Evolutionary conservation across 2,113 vertebrate genomes (phyloP), one percentile per base, ranked within the genome.

Genomic region (Orycteropus afer): DNA sequence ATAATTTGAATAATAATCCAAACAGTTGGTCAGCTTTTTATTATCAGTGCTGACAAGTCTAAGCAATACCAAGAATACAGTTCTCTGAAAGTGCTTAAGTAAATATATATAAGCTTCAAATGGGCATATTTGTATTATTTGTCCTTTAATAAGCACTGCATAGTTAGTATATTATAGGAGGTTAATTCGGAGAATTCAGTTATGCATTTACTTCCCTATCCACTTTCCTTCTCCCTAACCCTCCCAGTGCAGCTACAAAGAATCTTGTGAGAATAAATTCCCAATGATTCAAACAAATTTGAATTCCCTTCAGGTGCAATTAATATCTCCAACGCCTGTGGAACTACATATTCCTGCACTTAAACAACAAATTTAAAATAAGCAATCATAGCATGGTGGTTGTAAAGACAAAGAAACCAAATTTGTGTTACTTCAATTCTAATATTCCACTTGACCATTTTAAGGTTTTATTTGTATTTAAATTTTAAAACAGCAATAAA

Each of bases 401-500:
- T 94, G 88, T 69, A 63, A 81, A 96, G 86, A 55, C 37, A 85
- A 73, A 34, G 23, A 88, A 83, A 91, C 22, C 7, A 8, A 80
- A 86, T 55, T 89, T 83, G 78, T 47, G 65, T 82, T 37, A 27
- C 18, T 86, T 95, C 17, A 69, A 5, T 91, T 93, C 76, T 91
- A 45, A 76, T 40, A 34, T n/a, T 57, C 37, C 82, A 57, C 74
- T 25, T 85, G 74, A 94, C 45, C 74, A 59, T 49, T 80, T 32
- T 45, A 86, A 92, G n/a, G 51, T 51, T 86, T 89, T 51, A 59
- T 86, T 93, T 86, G 18, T 37, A 67, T 74, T 74, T 89, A 53
- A 92, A 91, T 67, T 93, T 91, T 89, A 67, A 96, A 83, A 82
- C 1, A 45, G 42, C 34, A 7, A 53, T 73, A 86, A 90, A 42